Base-by-base conservation (phyloP, 2,888 invertebrate genomes). In the Ophion costatus region DNA sequence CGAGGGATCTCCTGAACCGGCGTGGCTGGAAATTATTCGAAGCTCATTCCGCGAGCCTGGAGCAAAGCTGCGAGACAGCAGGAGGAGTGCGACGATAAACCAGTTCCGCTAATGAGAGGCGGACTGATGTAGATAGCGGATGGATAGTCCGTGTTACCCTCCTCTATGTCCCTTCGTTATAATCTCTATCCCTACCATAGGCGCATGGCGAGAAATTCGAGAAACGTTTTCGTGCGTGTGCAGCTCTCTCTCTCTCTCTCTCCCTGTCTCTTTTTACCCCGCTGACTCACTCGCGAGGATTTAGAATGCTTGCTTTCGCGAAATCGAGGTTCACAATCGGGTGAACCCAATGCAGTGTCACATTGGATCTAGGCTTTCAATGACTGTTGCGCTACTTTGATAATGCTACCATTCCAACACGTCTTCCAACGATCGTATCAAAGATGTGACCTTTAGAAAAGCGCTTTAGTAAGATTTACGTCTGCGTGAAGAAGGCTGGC, bases 101-200 rank as follows among this genome's bases (percentile, higher is more conserved):
- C 88, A 88, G 88, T 89, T 89, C 84, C 82, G 84, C 87, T 88
- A 89, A 89, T 88, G 88, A 89, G 86, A 88, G 87, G 81, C 87
- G 86, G 86, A 85, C 82, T 61, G 88, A 87, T 88, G 86, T 87
- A 88, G 87, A 88, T 88, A 89, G 86, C 81, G 51, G 73, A 85
- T 57, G 61, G 22, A 61, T 64, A 67, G 59, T 71, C 20, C 61
- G 61, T 61, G 79, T 82, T 63, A 80, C 81, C 85, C 78, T 73
- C 80, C 76, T 82, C 80, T 82, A 63, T 85, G 84, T 88, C 86
- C 83, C 73, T 69, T 77, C 81, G 81, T 79, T 81, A 83, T 80
- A 69, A 29, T 70, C 63, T 57, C 75, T 59, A 14, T 76, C 24
- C 77, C 80, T 73, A 61, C 67, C 45, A 42, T 74, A 61, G 69